These are phyloP conservation scores for Apamea monoglypha DNA, from an alignment of 2,888 invertebrate genomes.

Conservation along the genomic window DNA sequence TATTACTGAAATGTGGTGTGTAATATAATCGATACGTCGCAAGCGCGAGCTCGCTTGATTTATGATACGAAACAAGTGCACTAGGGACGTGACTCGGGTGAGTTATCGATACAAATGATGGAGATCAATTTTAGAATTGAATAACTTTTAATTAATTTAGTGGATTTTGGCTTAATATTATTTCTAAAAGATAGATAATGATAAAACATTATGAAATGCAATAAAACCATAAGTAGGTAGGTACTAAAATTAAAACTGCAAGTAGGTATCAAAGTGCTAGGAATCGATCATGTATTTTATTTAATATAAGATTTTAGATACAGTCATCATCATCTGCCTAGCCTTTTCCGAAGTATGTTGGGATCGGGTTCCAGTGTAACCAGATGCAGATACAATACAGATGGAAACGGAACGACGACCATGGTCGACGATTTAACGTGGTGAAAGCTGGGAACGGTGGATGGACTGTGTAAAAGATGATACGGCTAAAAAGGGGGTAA, in stretches of 20 bases:
- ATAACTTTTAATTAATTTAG: not conserved
- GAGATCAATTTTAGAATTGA: not conserved
- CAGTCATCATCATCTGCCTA: not conserved
- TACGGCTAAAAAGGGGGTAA: not conserved
- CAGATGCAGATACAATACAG: not conserved
- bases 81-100: slow-evolving; percentile 63
- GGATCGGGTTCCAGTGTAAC: too few relatives aligned
- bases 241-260: not conserved
- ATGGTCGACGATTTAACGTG: not conserved
- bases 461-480: not conserved
- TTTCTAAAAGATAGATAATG: not conserved
- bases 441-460: not conserved
- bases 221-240: not conserved
- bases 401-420: not conserved
- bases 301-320: not conserved
- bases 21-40: slow-evolving; percentile 79
- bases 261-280: not conserved
- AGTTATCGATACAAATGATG: slow-evolving; percentile 62
- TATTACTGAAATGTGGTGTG: slow-evolving; percentile 74
- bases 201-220: not conserved
- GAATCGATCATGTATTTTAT: not conserved
- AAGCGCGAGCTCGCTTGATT: slow-evolving; percentile 81
- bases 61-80: slow-evolving; percentile 83
- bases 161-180: not conserved
- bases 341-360: too few relatives aligned